A percentile compares a stretch with the other conserved stretches of the same genome.
Conservation (phyloP, 2,888 invertebrate genomes). For the Sipha maydis region DNA sequence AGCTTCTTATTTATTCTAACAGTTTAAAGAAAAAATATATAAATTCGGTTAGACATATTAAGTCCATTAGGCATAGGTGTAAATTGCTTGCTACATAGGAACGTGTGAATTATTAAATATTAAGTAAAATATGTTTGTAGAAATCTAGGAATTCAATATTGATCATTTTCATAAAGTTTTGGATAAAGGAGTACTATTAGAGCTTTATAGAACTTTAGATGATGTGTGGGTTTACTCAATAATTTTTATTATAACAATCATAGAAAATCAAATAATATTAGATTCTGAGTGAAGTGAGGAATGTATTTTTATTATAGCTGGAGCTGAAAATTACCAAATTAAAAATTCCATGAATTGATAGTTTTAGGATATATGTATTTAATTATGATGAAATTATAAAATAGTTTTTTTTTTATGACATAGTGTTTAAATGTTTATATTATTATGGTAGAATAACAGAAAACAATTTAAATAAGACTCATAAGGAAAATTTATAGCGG, state of each 20-base stretch:
- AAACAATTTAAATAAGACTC: background rate
- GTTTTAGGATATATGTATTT: slow-evolving; percentile 1
- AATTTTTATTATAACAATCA: background rate
- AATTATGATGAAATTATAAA: background rate
- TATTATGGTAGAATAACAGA: background rate
- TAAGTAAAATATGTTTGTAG: slow-evolving; percentile 24
- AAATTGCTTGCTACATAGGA: slow-evolving; percentile 40
- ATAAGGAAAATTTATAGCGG: slow-evolving; percentile 2
- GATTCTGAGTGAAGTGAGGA: too few relatives aligned
- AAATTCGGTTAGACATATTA: slow-evolving; percentile 14
- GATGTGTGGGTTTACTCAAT: slow-evolving; percentile 21
- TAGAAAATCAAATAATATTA: background rate
- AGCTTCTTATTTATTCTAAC: slow-evolving; percentile 31
- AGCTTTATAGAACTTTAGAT: slow-evolving; percentile 53
- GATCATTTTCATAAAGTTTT: slow-evolving; percentile 33
- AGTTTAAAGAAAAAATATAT: background rate
- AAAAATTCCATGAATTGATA: slow-evolving; percentile 9
- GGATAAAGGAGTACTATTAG: slow-evolving; percentile 27
- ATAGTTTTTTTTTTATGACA: background rate
- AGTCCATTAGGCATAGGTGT: slow-evolving; percentile 27
- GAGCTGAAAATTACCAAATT: background rate
- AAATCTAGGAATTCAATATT: slow-evolving; percentile 24
- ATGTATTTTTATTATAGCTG: background rate
- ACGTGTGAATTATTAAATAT: slow-evolving; percentile 17
- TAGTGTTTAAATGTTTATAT: background rate